Base-by-base conservation (phyloP, 2,797 vertebrate species). In the Oceanodroma leucorhoa region DNA sequence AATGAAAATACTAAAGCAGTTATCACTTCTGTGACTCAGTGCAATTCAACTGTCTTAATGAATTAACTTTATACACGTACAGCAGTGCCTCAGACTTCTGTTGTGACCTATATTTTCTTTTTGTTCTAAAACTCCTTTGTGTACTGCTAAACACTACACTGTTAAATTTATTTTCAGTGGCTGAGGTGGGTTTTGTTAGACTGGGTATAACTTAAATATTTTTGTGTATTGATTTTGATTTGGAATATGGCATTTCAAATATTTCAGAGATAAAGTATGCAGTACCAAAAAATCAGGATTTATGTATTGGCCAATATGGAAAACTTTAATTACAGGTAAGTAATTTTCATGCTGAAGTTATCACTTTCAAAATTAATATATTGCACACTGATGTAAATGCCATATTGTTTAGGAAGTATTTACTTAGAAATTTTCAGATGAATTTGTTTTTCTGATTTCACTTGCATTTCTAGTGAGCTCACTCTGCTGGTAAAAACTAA, bases 231-330 rank as follows among this genome's bases (percentile, higher is more conserved):
- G 64, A 46, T 73, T 96, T 92, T 96, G 95, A 95, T 96, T 93
- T 93, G 87, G 91, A 95, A 93, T 69, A 67, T 84, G 97, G 95
- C 65, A 90, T 97, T 97, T 97, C 97, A 97, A 92, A 97, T 97
- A 97, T 97, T 98, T 97, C 98, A 95, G 97, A 98, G 97, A 97
- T 97, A 95, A 97, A 97, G 97, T 97, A 93, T 97, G 97, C 97
- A 97, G 97, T 97, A 97, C 97, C 97, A 96, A 97, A 97, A 97
- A 97, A 94, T 94, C 94, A 96, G 93, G 95, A 97, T 96, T 97
- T 96, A 91, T 88, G 95, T 96, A 91, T 95, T 96, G 95, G 95
- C 95, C 94, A 94, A 87, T 92, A 76, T 90, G 89, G 89, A 96
- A 97, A 95, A 93, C 76, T 95, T 96, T 75, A 89, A 87, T 79